Base-by-base conservation (phyloP, 2,888 invertebrate genomes). In the Chesias legatella region DNA sequence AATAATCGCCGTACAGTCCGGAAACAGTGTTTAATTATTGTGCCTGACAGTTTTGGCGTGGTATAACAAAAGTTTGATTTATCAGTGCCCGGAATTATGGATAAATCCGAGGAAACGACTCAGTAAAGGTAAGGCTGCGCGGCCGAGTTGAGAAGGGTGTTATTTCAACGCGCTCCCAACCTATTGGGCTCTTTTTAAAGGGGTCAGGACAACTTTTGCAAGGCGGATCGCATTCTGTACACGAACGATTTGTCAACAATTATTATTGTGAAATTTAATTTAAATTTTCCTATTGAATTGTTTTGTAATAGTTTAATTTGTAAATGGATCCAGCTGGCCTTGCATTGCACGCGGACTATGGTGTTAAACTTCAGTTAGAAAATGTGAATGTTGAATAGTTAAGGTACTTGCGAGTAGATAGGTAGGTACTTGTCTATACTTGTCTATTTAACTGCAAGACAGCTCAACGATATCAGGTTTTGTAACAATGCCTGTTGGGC, bases 151-250 rank as follows among this genome's bases (percentile, higher is more conserved):
- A 59, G 64, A 58, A 70, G 75, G 71, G 67, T 61, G 58, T 61
- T 69, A 63, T 56, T 51, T 61, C 67, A 67, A 56, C 60, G 54
- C 58, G 58, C 62, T 67, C 65, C 63, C 59, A 60, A 56, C 53
- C 62, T 51, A 54, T 58, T 60, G 61, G 27, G 29, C 61, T 73
- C 67, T 66, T 67, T 69, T 63, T 29, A 49, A 71, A 72, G 70
- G 73, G 78, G 75, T 74, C 69, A 63, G 64, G 58, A 58, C 56
- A 59, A 66, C 63, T 74, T 77, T 79, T 73, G 79, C 79, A 73
- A 81, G 76, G 72, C 70, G 66, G 63, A 67, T 75, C 67, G 73
- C 79, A 78, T 82, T 81, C 79, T 77, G 58, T 49, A 53, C 58
- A 53, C 39, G 51, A 56, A 56, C 56, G 67, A 70, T 81, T 82